Evolutionary conservation across 2,888 invertebrate species (phyloP), one percentile per base, ranked within the genome.

Genomic region (Hemicrepidius hirtus): DNA sequence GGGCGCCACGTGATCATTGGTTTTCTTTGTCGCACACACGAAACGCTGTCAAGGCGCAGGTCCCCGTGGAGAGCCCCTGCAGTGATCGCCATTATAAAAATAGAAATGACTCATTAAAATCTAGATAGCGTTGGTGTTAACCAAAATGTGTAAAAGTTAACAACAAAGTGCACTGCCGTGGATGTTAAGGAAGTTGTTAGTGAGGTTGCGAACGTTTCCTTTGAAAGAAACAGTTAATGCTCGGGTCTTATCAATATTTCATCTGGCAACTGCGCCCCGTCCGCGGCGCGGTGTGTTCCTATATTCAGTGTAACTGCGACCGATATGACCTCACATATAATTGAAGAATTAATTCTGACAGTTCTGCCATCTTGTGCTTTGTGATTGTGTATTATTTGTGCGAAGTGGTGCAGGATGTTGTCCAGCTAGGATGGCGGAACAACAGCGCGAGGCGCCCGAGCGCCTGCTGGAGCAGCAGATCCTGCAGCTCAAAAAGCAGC

Each of bases 401-500:
- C 53, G 53, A 65, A 50, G 60, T 65, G 63, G 70, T 76, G 64
- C 66, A 70, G 64, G 67, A 75, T 73, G 75, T 71, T 68, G 68
- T 60, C 46, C 21, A 70, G 64, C 40, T 75, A 76, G 76, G 78
- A 86, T 85, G 85, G 85, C 84, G 76, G 85, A 85, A 78, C 83
- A 84, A 82, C 83, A 78, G 79, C 82, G 85, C 68, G 86, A 85
- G 77, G 84, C 84, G 79, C 85, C 85, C 80, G 84, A 85, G 82
- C 83, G 85, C 78, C 84, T 84, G 81, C 84, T 89, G 83, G 86
- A 90, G 80, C 86, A 86, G 80, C 86, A 87, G 78, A 85, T 87
- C 77, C 79, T 93, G 82, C 93, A 97, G 95, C 90, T 97, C 86
- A 96, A 96, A 90, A 95, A 96, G 88, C 95, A 96, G 86, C 97